A percentile compares a stretch with the other conserved stretches of the same genome.
phyloP scores from a whole-genome alignment of 2,113 vertebrate genomes.

The Psilopsiagon aymara region DNA sequence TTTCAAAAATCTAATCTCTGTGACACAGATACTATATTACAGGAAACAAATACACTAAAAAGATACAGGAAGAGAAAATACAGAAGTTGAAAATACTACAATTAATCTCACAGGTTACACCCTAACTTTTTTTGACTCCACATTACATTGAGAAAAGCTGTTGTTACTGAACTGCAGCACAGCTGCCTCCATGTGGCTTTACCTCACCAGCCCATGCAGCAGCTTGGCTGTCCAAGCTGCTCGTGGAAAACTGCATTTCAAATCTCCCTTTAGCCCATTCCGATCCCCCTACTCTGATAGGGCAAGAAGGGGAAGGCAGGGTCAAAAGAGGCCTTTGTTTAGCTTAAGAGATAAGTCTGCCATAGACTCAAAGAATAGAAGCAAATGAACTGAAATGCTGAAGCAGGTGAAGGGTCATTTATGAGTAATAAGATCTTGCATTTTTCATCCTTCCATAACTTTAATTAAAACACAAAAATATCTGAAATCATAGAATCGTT shows the following conservation, averaged over 20 bases:
- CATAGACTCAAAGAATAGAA: neutral
- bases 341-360: neutral
- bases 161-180: accelerated
- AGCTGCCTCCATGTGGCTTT: neutral
- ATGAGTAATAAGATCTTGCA: neutral
- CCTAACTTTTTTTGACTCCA: neutral
- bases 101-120: neutral
- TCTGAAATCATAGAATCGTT: neutral
- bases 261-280: neutral
- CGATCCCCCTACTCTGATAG: neutral
- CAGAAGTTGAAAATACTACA: neutral
- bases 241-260: neutral
- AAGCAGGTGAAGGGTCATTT: neutral
- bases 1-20: neutral
- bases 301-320: neutral
- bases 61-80: neutral
- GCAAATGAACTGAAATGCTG: neutral
- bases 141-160: neutral
- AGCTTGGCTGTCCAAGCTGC: neutral
- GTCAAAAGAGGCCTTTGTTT: neutral
- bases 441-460: neutral
- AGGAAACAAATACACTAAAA: neutral
- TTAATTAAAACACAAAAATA: constrained; percentile 1
- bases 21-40: neutral
- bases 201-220: accelerated